Conservation (phyloP, 2,888 invertebrate species). For the Drosophila gaucha region DNA sequence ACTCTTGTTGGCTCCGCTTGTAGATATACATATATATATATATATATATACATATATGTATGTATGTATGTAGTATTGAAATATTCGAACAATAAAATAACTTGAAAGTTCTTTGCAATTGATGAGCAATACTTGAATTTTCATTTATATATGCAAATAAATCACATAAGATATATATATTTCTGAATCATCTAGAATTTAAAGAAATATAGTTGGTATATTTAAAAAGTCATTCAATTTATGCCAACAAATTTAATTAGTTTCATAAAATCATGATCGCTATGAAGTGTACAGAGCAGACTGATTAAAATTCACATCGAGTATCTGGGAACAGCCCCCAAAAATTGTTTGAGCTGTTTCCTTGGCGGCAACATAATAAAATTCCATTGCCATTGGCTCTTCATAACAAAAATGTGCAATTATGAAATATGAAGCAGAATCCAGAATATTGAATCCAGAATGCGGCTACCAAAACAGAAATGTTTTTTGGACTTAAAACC, state of each 20-base stretch:
- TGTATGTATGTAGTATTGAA: conserved; percentile 2
- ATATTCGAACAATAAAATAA: conserved; percentile 16
- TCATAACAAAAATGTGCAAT: conserved; percentile 60
- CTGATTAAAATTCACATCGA: conserved; percentile 48
- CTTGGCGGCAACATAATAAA: conserved; percentile 57
- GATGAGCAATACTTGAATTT: conserved; percentile 4
- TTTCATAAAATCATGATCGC: no score
- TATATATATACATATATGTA: no score
- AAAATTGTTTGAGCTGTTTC: conserved; percentile 10
- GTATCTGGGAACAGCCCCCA: conserved; percentile 18
- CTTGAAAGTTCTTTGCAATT: conserved; percentile 2
- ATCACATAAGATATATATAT: neutral
- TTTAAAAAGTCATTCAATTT: neutral
- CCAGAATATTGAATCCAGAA: neutral
- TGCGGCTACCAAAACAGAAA: conserved; percentile 45
- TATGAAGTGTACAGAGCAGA: no score
- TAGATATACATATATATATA: no score
- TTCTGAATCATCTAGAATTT: neutral
- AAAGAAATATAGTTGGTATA: neutral
- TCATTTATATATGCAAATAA: no score
- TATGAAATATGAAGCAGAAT: conserved; percentile 57
- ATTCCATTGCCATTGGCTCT: conserved; percentile 63
- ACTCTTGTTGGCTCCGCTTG: conserved; percentile 10
- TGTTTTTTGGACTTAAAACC: conserved; percentile 20
- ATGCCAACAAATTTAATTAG: conserved; percentile 3